Evolutionary conservation across 2,888 invertebrate species (phyloP).

Genomic region (Crocallis elinguaria): DNA sequence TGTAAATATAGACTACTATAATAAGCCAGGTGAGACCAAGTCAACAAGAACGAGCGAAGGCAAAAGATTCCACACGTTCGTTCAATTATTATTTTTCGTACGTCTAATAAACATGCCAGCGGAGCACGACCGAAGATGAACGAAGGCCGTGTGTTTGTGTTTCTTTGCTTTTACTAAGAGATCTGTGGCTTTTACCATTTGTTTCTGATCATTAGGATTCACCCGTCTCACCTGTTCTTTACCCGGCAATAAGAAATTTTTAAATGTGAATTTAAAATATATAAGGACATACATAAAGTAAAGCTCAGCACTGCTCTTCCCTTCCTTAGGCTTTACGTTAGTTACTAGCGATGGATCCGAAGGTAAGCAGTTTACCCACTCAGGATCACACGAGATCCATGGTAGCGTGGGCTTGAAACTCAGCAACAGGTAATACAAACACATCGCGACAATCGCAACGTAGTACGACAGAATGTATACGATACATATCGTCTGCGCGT

Average conservation of each 20-base stretch:
- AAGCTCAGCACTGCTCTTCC: constrained; percentile 84
- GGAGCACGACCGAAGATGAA: no score
- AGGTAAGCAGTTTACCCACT: constrained; percentile 81
- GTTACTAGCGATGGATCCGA: constrained; percentile 48
- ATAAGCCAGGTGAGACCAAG: no score
- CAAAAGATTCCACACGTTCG: no score
- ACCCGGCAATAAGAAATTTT: constrained; percentile 31
- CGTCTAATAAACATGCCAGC: no score
- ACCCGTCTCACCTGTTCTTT: no score
- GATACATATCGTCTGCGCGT: constrained; percentile 86
- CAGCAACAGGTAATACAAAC: constrained; percentile 88
- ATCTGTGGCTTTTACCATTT: no score
- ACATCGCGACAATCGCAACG: constrained; percentile 89
- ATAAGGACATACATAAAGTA: constrained; percentile 82
- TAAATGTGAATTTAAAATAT: background rate
- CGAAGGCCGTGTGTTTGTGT: no score
- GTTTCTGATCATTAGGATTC: no score
- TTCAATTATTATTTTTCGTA: no score
- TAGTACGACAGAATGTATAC: constrained; percentile 90
- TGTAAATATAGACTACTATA: no score
- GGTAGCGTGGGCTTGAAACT: constrained; percentile 89
- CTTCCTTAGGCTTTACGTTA: constrained; percentile 33
- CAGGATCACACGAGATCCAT: constrained; percentile 87
- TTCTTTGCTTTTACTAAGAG: no score
- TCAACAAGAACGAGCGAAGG: no score